Evolutionary conservation across 2,797 vertebrate species (phyloP).

Genomic region (Tadarida brasiliensis): DNA sequence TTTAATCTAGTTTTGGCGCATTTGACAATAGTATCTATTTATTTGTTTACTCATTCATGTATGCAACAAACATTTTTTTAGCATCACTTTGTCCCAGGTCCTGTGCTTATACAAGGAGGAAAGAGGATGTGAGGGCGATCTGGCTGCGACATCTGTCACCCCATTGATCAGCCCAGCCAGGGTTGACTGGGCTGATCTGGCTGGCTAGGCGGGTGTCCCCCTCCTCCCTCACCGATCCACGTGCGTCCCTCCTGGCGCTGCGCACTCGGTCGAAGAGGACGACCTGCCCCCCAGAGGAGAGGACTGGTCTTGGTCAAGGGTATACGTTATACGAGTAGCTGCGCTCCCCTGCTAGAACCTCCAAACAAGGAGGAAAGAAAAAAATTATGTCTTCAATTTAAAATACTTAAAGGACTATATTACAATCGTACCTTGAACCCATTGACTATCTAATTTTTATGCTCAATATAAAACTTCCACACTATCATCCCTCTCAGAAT

Average conservation of each 20-base stretch:
- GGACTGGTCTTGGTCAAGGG: too few relatives aligned
- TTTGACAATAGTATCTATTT: neutral
- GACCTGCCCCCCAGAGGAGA: too few relatives aligned
- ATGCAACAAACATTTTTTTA: neutral
- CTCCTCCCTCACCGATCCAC: too few relatives aligned
- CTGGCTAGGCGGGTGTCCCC: too few relatives aligned
- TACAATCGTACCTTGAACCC: neutral
- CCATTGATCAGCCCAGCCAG: too few relatives aligned
- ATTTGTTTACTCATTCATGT: conserved; percentile 18
- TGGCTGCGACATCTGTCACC: too few relatives aligned
- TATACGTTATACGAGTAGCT: too few relatives aligned
- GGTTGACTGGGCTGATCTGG: too few relatives aligned
- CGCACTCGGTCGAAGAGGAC: too few relatives aligned
- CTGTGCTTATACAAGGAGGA: neutral
- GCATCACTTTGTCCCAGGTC: neutral
- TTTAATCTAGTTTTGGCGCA: conserved; percentile 1
- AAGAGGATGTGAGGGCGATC: too few relatives aligned
- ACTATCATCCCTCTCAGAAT: neutral
- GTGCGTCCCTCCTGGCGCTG: too few relatives aligned
- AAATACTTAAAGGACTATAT: neutral
- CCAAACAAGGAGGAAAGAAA: neutral
- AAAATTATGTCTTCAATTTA: neutral
- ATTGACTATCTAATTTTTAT: neutral
- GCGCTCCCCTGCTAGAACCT: too few relatives aligned
- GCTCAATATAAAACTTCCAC: neutral